Evolutionary conservation across 2,113 vertebrate genomes (phyloP).

Genomic region (Mesembrinibis cayennensis): DNA sequence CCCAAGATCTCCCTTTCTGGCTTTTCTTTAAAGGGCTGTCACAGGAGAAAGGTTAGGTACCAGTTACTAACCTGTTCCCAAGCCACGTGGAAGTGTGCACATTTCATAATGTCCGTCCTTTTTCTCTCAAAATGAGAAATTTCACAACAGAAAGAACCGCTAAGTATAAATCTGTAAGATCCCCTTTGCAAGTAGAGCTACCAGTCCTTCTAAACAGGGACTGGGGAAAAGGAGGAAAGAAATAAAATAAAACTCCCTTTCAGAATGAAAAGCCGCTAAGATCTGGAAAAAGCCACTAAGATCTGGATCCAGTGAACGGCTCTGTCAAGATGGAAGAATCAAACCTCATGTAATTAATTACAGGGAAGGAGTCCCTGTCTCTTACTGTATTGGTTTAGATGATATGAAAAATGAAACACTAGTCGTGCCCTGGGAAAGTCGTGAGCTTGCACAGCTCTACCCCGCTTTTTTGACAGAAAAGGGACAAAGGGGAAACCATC

Average conservation of each 20-base stretch:
- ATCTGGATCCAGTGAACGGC: background rate
- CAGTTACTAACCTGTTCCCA: background rate
- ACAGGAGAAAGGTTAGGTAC: background rate
- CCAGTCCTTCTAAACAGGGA: background rate
- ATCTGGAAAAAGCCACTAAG: background rate
- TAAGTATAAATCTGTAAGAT: background rate
- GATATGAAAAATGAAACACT: background rate
- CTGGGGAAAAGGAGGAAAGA: background rate
- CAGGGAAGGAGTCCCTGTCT: background rate
- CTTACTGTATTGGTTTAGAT: background rate
- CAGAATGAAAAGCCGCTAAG: background rate
- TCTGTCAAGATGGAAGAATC: background rate
- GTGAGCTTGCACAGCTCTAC: background rate
- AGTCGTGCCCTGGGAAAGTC: background rate
- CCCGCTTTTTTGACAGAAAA: background rate
- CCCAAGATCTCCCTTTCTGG: background rate
- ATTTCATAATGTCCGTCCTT: background rate
- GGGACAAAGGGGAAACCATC: background rate
- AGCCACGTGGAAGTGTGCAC: background rate
- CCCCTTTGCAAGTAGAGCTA: background rate
- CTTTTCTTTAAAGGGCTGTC: background rate
- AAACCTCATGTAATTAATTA: background rate
- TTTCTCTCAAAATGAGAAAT: background rate
- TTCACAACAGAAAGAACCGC: background rate
- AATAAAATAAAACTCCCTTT: background rate